Evolutionary conservation across 2,797 vertebrate species (phyloP).

Genomic region (Intellagama lesueurii): DNA sequence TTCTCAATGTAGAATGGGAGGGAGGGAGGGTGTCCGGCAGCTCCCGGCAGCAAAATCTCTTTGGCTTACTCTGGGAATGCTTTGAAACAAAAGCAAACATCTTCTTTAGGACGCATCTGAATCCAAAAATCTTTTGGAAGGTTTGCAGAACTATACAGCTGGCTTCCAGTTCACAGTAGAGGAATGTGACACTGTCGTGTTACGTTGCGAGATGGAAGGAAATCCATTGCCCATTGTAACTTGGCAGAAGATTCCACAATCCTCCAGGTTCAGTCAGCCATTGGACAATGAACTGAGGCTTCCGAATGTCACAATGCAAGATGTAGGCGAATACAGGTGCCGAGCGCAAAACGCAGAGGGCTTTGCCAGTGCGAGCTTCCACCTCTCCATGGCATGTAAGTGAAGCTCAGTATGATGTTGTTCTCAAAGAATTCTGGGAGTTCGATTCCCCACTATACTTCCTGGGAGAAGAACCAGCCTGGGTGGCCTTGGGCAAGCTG

Average conservation of each 20-base stretch:
- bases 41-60: background rate
- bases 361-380: background rate
- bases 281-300: constrained; percentile 20
- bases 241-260: constrained; percentile 45
- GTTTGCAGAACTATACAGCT: accelerated
- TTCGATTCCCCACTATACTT: too few relatives aligned
- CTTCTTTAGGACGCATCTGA: too few relatives aligned
- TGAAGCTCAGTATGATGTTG: background rate
- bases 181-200: constrained; percentile 40
- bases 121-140: background rate
- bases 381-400: constrained; percentile 53
- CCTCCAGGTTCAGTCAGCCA: background rate
- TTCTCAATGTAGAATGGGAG: background rate
- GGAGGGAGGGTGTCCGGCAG: background rate
- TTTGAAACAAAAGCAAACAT: background rate
- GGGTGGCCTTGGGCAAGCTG: too few relatives aligned
- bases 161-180: background rate
- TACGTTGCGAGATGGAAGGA: constrained; percentile 43
- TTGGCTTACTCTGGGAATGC: background rate
- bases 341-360: constrained; percentile 45
- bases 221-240: constrained; percentile 6
- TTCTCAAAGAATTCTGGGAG: too few relatives aligned
- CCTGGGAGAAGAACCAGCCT: too few relatives aligned
- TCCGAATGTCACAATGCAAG: background rate
- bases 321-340: constrained; percentile 58